A percentile compares a stretch with the other conserved stretches of the same genome.
Evolutionary conservation across 2,888 invertebrate genomes (phyloP).

Genomic region (Megalurothrips usitatus): DNA sequence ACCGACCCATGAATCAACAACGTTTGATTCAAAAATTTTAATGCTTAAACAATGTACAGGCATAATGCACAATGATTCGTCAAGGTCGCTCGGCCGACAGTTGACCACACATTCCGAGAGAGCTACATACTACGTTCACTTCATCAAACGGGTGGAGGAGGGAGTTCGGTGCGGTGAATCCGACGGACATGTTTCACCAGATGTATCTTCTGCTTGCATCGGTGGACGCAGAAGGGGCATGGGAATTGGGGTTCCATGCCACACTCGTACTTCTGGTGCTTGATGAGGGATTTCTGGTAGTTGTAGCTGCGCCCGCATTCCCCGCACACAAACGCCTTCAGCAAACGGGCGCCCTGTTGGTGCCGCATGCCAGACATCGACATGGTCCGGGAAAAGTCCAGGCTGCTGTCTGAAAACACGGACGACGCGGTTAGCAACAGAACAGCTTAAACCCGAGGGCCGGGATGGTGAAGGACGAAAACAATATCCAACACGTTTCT

Average conservation of each 20-base stretch:
- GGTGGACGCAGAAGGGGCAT: slow-evolving; percentile 43
- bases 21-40: too few relatives aligned
- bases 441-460: neutral
- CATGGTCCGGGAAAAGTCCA: too few relatives aligned
- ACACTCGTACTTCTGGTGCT: slow-evolving; percentile 46
- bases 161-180: neutral
- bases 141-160: neutral
- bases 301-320: slow-evolving; percentile 37
- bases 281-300: slow-evolving; percentile 32
- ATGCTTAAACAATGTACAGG: too few relatives aligned
- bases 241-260: slow-evolving; percentile 45
- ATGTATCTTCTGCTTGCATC: slow-evolving; percentile 32
- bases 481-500: neutral
- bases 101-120: too few relatives aligned
- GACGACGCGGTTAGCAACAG: neutral
- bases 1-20: too few relatives aligned
- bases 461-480: neutral
- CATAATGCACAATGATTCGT: too few relatives aligned
- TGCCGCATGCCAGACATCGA: too few relatives aligned
- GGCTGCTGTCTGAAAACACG: neutral
- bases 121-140: too few relatives aligned
- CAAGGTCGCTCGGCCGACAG: too few relatives aligned
- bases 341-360: too few relatives aligned
- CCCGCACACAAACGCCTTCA: slow-evolving; percentile 30
- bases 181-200: slow-evolving; percentile 34